phyloP scores from a whole-genome alignment of 1,140 invertebrate genomes.

The Calephelis nemesis region DNA sequence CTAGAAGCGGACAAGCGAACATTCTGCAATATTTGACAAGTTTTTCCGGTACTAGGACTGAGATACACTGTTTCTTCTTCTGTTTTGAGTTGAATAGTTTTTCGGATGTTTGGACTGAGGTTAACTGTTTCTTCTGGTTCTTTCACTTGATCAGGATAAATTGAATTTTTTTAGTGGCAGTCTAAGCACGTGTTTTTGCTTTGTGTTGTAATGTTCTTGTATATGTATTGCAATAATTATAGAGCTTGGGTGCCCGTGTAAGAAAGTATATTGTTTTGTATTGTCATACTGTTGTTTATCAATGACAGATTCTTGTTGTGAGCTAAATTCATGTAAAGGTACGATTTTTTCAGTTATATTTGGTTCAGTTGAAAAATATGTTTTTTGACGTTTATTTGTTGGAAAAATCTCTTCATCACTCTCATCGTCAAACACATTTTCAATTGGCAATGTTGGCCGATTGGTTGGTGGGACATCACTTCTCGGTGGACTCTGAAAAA shows the following conservation, averaged over 20 bases:
- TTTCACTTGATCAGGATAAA: slow-evolving; percentile 12
- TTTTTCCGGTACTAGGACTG: slow-evolving; percentile 9
- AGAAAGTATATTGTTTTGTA: slow-evolving; percentile 10
- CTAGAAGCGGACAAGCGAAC: slow-evolving; percentile 9
- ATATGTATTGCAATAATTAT: slow-evolving; percentile 24
- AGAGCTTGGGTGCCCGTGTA: slow-evolving; percentile 14
- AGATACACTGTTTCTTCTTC: slow-evolving; percentile 14
- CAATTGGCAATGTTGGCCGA: slow-evolving; percentile 9
- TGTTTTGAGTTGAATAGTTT: slow-evolving; percentile 11
- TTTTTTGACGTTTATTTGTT: slow-evolving; percentile 10
- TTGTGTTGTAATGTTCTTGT: slow-evolving; percentile 21
- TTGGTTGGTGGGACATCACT: slow-evolving; percentile 9
- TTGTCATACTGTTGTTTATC: slow-evolving; percentile 10
- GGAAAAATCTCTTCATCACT: slow-evolving; percentile 9
- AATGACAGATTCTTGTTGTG: slow-evolving; percentile 9
- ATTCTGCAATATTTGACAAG: slow-evolving; percentile 8
- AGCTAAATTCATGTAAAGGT: slow-evolving; percentile 10
- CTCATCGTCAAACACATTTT: slow-evolving; percentile 9
- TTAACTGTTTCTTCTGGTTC: slow-evolving; percentile 22
- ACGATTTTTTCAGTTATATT: slow-evolving; percentile 10
- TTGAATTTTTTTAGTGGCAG: slow-evolving; percentile 19
- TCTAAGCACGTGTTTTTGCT: slow-evolving; percentile 21
- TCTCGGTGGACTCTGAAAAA: slow-evolving; percentile 9
- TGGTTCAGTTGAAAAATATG: slow-evolving; percentile 9
- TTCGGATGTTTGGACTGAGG: slow-evolving; percentile 9